Evolutionary conservation across 2,113 vertebrate species (phyloP).

Genomic region (Halcyon malimbica): DNA sequence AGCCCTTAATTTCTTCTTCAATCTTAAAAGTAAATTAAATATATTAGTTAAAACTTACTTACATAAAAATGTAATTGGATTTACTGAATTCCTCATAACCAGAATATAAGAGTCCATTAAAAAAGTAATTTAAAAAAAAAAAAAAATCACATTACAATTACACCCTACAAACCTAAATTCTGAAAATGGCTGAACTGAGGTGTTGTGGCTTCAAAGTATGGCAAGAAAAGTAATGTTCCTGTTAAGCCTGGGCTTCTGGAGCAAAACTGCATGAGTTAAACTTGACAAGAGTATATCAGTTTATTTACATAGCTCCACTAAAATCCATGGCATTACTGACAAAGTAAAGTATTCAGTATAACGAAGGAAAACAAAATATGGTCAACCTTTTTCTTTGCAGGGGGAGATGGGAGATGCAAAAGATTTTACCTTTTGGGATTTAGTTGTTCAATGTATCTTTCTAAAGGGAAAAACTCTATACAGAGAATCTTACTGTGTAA

Average conservation of each 20-base stretch:
- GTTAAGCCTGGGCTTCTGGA: not conserved
- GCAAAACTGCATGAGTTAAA: not conserved
- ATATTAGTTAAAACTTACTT: not conserved
- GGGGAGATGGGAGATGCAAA: not conserved
- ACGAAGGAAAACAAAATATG: not conserved
- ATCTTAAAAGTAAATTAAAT: slow-evolving; percentile 79
- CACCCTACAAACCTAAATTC: not conserved
- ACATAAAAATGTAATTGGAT: not conserved
- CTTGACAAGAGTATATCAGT: not conserved
- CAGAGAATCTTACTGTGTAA: not conserved
- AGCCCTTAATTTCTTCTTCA: slow-evolving; percentile 90
- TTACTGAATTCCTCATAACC: not conserved
- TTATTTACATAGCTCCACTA: not conserved
- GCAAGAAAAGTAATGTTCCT: not conserved
- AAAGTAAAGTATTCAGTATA: not conserved
- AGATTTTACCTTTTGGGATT: not conserved
- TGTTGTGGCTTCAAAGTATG: not conserved
- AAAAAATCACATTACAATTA: not conserved
- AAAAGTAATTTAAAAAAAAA: not conserved
- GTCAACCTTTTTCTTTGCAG: not conserved
- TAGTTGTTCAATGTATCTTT: not conserved
- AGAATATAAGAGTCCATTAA: not conserved
- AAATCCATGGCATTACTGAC: not conserved
- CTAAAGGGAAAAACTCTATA: not conserved
- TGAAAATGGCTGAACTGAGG: not conserved